Conservation (phyloP, 1,140 invertebrate species). For the Drosophila persimilis region DNA sequence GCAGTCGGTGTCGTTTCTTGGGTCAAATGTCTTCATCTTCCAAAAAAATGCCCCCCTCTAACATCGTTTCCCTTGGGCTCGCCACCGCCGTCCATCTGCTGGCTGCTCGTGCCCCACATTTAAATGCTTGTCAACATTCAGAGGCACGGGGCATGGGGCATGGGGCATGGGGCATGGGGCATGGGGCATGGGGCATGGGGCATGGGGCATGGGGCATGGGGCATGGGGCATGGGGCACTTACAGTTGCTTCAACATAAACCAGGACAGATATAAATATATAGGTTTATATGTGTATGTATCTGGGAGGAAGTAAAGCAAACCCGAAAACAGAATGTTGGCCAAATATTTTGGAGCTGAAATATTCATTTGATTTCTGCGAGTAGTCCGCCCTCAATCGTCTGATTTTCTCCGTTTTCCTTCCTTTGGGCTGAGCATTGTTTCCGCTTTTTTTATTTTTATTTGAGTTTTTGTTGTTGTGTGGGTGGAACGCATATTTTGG, state of each 20-base stretch:
- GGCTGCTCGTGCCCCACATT: conserved; percentile 49
- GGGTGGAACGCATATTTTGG: conserved; percentile 25
- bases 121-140: conserved; percentile 57
- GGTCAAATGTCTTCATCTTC: conserved; percentile 10
- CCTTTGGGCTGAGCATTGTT: conserved; percentile 34
- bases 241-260: conserved; percentile 48
- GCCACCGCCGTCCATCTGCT: conserved; percentile 11
- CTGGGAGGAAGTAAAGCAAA: conserved; percentile 16
- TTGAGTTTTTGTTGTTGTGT: conserved; percentile 22
- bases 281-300: background rate
- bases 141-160: conserved; percentile 28
- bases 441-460: conserved; percentile 24
- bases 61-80: conserved; percentile 1
- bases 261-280: conserved; percentile 28
- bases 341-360: conserved; percentile 64
- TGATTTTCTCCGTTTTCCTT: background rate
- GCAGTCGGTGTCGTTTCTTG: conserved; percentile 15
- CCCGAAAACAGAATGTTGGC: conserved; percentile 14
- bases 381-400: conserved; percentile 15
- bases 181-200: conserved; percentile 29
- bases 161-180: conserved; percentile 31
- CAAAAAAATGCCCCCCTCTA: conserved; percentile 9
- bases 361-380: conserved; percentile 64
- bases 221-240: conserved; percentile 35
- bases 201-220: conserved; percentile 35